Base-by-base conservation (phyloP, 2,113 vertebrate genomes). In the Panthera tigris region DNA sequence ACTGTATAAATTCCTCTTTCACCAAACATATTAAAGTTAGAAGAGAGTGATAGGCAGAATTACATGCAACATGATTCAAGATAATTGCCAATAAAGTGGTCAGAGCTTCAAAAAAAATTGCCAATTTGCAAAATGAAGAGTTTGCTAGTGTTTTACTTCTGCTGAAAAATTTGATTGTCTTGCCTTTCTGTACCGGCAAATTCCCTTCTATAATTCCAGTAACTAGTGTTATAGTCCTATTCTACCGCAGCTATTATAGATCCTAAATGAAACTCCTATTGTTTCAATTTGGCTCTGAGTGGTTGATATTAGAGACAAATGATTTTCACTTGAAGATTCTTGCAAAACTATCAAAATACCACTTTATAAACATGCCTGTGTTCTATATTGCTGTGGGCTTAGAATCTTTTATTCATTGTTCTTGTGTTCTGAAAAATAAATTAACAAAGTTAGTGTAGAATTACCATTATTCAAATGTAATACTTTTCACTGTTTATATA, bases 81-180 rank as follows among this genome's bases (percentile, higher is more conserved):
- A 76, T 97, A 94, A 98, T 88, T 97, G 68, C 25, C 74, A 84
- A 96, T 69, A 80, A 93, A 73, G 48, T 93, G 48, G 94, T 85
- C 65, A 80, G 23, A 82, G 74, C 57, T 97, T 91, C 15, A 33
- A 48, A 91, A 94, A 97, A 61, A 52, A 78, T 45, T 29, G 41
- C 36, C 81, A 92, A 94, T 90, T 90, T 96, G 55, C 61, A 95
- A 89, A 95, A 73, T 73, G 29, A 91, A 90, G 63, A 66, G n/a
- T 66, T 85, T 93, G 57, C 71, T 89, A 80, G 50, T 74, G 55
- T 90, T 95, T 93, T 76, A 90, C 63, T 12, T 96, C 74, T 89
- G 82, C 41, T 85, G 89, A 96, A 93, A 97, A 95, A 36, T 36
- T 4, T 45, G 57, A 90, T 87, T 81, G 48, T 11, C 13, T 89